Evolutionary conservation across 2,113 vertebrate species (phyloP).

Genomic region (Sclerurus mexicanus): DNA sequence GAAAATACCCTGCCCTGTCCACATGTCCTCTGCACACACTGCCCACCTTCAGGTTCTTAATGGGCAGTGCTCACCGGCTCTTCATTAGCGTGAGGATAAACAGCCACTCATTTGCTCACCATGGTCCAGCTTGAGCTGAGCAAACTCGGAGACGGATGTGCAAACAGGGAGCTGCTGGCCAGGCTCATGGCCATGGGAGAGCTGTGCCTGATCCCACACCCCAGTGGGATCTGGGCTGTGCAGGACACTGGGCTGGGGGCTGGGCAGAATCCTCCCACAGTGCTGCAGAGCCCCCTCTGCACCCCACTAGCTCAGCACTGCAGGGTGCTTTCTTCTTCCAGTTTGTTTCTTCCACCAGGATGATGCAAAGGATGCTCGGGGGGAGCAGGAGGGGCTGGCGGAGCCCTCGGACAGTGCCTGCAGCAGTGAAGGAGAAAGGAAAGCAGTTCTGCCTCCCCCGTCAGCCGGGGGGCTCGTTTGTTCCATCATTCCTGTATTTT

Average conservation of each 20-base stretch:
- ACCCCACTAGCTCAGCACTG: background rate
- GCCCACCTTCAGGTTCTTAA: background rate
- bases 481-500: fast-evolving
- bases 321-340: background rate
- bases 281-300: background rate
- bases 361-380: background rate
- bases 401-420: background rate
- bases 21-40: slow-evolving; percentile 50
- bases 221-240: background rate
- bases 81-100: slow-evolving; percentile 64
- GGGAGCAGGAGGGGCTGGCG: background rate
- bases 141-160: slow-evolving; percentile 66
- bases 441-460: background rate
- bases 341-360: fast-evolving
- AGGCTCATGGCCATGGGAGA: slow-evolving; percentile 39
- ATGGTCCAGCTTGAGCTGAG: slow-evolving; percentile 30
- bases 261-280: background rate
- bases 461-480: background rate
- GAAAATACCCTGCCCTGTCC: background rate
- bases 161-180: slow-evolving; percentile 65
- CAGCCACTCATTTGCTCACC: slow-evolving; percentile 62
- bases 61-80: slow-evolving; percentile 35
- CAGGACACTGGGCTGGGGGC: background rate
- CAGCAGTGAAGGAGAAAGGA: background rate
- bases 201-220: background rate